These are phyloP conservation scores for Centruroides vittatus DNA, from an alignment of 1,140 invertebrate genomes.

Conservation along the genomic window DNA sequence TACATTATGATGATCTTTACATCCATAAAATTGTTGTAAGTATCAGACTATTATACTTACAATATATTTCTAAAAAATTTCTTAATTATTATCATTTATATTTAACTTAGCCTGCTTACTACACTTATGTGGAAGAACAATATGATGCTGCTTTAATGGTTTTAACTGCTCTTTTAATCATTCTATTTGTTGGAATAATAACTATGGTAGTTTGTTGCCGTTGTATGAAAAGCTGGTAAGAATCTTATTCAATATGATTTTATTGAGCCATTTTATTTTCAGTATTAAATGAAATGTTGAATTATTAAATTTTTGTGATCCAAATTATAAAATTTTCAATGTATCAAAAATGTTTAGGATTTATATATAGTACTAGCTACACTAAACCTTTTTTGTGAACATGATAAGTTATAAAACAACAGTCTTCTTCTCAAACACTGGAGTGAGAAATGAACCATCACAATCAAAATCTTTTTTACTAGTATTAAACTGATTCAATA, in stretches of 20 bases:
- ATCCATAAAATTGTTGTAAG: slow-evolving; percentile 63
- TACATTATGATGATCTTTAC: slow-evolving; percentile 56
- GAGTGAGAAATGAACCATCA: too few relatives aligned
- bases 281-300: not conserved
- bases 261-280: not conserved
- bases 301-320: not conserved
- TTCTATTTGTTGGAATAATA: slow-evolving; percentile 68
- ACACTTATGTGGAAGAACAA: slow-evolving; percentile 35
- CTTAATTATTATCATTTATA: not conserved
- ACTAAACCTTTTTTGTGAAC: too few relatives aligned
- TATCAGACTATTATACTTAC: slow-evolving; percentile 12
- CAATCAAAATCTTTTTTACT: too few relatives aligned
- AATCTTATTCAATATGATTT: not conserved
- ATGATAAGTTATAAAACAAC: too few relatives aligned
- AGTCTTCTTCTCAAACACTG: too few relatives aligned
- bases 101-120: slow-evolving; percentile 12
- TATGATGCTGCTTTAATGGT: slow-evolving; percentile 74
- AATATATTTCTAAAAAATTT: not conserved
- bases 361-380: too few relatives aligned
- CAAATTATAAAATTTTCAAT: not conserved
- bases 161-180: slow-evolving; percentile 66
- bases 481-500: too few relatives aligned
- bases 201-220: slow-evolving; percentile 77
- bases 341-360: too few relatives aligned
- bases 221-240: slow-evolving; percentile 67